Conservation (phyloP, 2,888 invertebrate genomes). For the Imbricaverruca yamaguchii region DNA sequence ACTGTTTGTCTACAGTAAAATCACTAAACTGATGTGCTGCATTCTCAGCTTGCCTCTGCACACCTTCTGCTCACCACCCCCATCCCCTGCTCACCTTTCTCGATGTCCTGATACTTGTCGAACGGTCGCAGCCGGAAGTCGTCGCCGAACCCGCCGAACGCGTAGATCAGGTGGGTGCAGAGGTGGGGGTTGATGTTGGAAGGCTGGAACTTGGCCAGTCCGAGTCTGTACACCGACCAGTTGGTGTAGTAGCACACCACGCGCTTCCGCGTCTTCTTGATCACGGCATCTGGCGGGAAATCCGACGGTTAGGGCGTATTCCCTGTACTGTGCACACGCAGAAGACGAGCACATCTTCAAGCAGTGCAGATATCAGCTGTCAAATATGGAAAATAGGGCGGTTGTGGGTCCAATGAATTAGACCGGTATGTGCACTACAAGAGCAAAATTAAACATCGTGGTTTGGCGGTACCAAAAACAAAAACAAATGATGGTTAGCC, state of each 20-base stretch:
- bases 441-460: too few species aligned
- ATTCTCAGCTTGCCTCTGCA: too few species aligned
- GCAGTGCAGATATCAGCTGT: not conserved
- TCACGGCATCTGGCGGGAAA: not conserved
- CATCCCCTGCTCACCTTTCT: constrained; percentile 64
- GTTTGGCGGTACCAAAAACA: too few species aligned
- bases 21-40: too few species aligned
- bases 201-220: constrained; percentile 81
- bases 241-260: constrained; percentile 90
- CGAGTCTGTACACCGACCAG: constrained; percentile 79
- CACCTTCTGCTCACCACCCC: too few species aligned
- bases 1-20: too few species aligned
- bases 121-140: constrained; percentile 85
- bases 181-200: constrained; percentile 91
- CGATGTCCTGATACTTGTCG: constrained; percentile 91
- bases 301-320: not conserved
- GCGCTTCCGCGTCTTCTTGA: constrained; percentile 23
- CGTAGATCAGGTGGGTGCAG: constrained; percentile 87
- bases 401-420: too few species aligned
- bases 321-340: not conserved
- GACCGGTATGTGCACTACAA: too few species aligned
- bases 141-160: constrained; percentile 85
- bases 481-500: too few species aligned
- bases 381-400: not conserved
- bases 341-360: not conserved